Percentiles rank a stretch among this genome's conserved stretches.
These are phyloP conservation scores for Eupeodes corollae DNA, from an alignment of 1,140 invertebrate species.

Conservation along the genomic window DNA sequence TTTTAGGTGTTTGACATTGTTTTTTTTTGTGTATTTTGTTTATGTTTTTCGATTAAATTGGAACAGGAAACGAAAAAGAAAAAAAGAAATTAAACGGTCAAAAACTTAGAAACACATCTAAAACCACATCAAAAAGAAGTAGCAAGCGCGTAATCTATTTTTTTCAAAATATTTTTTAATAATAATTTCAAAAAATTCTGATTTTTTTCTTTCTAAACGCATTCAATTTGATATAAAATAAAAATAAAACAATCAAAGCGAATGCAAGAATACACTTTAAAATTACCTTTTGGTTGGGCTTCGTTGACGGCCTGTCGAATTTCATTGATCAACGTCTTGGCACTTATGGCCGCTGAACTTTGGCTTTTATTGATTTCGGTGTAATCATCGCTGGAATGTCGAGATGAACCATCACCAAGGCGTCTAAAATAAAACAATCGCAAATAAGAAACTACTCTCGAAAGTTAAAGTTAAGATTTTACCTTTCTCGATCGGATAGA, in stretches of 20 bases:
- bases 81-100: neutral
- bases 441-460: neutral
- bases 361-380: conserved; percentile 47
- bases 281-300: conserved; percentile 65
- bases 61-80: neutral
- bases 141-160: conserved; percentile 1
- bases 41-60: conserved; percentile 1
- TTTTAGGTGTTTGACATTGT: neutral
- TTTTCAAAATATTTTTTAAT: neutral
- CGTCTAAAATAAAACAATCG: conserved; percentile 18
- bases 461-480: conserved; percentile 1
- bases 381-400: conserved; percentile 50
- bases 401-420: conserved; percentile 43
- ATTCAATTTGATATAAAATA: too few species aligned
- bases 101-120: neutral
- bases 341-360: conserved; percentile 40
- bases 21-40: conserved; percentile 3
- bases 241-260: too few species aligned
- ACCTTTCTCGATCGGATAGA: conserved; percentile 59
- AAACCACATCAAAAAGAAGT: neutral
- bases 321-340: conserved; percentile 68
- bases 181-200: neutral
- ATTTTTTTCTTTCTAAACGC: too few species aligned
- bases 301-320: conserved; percentile 72
- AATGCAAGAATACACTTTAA: too few species aligned